Percentiles rank a stretch among this genome's conserved stretches.
Evolutionary conservation across 2,797 vertebrate species (phyloP).

Genomic region (Bryconaethiops microstoma): DNA sequence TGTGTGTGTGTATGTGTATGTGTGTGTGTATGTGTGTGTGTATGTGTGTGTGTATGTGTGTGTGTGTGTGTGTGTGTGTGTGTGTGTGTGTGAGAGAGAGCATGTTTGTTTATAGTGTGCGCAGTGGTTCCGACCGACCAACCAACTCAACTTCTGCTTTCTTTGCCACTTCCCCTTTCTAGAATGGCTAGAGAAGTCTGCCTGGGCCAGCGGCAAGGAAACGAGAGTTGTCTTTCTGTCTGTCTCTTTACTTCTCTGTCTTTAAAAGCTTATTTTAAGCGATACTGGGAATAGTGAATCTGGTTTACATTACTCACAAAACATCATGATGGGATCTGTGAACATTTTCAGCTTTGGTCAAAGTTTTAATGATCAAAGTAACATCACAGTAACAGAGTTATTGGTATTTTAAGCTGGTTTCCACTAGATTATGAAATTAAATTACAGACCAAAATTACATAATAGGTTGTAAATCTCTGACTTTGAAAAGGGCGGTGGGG

Average conservation of each 20-base stretch:
- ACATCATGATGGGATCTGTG: background rate
- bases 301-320: background rate
- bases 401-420: no score
- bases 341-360: background rate
- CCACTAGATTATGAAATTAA: no score
- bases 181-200: slow-evolving; percentile 68
- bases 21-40: background rate
- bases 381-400: background rate
- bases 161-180: slow-evolving; percentile 73
- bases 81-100: slow-evolving; percentile 8
- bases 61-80: slow-evolving; percentile 8
- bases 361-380: background rate
- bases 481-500: no score
- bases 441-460: no score
- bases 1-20: slow-evolving; percentile 21
- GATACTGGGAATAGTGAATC: background rate
- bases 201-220: slow-evolving; percentile 52
- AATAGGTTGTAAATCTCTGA: no score
- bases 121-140: slow-evolving; percentile 28
- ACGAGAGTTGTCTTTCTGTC: slow-evolving; percentile 65
- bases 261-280: slow-evolving; percentile 30
- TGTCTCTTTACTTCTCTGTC: slow-evolving; percentile 6
- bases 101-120: slow-evolving; percentile 59
- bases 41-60: slow-evolving; percentile 21
- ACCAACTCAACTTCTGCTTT: slow-evolving; percentile 74